Conservation (phyloP, 2,888 invertebrate genomes). For the Hartigia nigra region DNA sequence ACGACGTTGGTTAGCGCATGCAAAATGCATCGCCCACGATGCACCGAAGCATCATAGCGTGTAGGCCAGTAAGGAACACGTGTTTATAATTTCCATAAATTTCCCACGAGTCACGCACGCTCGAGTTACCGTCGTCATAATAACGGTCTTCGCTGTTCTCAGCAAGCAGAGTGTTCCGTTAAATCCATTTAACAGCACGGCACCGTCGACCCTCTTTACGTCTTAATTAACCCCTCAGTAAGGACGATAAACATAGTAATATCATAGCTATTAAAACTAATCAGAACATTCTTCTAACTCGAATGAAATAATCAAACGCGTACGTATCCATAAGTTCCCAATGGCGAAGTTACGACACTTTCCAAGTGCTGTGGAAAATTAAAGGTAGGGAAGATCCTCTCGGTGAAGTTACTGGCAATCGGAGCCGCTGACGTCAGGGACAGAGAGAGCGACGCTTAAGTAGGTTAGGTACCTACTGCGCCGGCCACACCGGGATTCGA, state of each 20-base stretch:
- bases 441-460: constrained; percentile 54
- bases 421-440: constrained; percentile 46
- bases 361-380: not conserved
- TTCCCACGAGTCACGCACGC: not conserved
- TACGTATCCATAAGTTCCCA: not conserved
- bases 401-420: constrained; percentile 15
- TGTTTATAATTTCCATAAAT: not conserved
- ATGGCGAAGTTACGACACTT: not conserved
- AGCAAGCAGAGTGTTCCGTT: not conserved
- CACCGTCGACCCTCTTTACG: not conserved
- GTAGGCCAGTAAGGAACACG: not conserved
- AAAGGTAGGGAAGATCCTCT: not conserved
- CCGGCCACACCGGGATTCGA: constrained; percentile 38
- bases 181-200: not conserved
- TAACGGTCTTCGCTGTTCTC: not conserved
- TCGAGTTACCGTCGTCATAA: not conserved
- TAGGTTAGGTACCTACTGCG: constrained; percentile 45
- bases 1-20: no score
- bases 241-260: not conserved
- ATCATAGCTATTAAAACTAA: not conserved
- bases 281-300: not conserved
- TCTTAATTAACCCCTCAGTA: not conserved
- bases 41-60: no score
- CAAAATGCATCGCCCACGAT: no score
- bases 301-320: not conserved